These are phyloP conservation scores for Scatophagus argus DNA, from an alignment of 2,113 vertebrate species.

Conservation along the genomic window DNA sequence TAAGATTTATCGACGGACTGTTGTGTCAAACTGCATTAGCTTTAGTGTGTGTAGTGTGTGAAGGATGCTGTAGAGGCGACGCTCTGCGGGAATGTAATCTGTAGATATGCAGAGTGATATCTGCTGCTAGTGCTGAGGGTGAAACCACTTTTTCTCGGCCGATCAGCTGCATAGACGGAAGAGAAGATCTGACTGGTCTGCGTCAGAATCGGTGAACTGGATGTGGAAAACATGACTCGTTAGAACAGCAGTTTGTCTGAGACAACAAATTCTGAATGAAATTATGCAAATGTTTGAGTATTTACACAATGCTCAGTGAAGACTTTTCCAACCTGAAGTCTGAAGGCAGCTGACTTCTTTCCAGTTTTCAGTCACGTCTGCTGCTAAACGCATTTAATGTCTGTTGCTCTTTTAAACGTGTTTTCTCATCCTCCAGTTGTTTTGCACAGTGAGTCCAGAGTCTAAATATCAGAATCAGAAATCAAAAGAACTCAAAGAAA, in stretches of 20 bases:
- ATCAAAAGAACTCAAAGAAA: slow-evolving; percentile 1
- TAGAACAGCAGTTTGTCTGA: neutral
- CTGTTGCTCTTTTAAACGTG: neutral
- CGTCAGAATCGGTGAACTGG: neutral
- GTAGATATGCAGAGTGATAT: neutral
- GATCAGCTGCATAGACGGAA: neutral
- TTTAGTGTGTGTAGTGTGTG: neutral
- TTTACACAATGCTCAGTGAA: neutral
- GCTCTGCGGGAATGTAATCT: neutral
- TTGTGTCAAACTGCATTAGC: neutral
- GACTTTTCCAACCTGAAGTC: neutral
- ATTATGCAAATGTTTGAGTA: neutral
- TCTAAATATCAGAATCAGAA: neutral
- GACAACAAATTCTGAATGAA: neutral
- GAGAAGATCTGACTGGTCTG: neutral
- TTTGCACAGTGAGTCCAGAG: neutral
- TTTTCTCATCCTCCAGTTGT: slow-evolving; percentile 13
- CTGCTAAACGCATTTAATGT: neutral
- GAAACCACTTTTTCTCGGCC: neutral
- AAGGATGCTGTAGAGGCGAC: neutral
- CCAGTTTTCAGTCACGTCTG: neutral
- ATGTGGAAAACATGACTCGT: neutral
- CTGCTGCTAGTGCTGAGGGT: neutral
- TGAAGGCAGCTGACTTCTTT: slow-evolving; percentile 16
- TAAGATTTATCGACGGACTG: neutral